Evolutionary conservation across 2,797 vertebrate species (phyloP), one percentile per base, ranked within the genome.

Genomic region (Neostethus bicornis): DNA sequence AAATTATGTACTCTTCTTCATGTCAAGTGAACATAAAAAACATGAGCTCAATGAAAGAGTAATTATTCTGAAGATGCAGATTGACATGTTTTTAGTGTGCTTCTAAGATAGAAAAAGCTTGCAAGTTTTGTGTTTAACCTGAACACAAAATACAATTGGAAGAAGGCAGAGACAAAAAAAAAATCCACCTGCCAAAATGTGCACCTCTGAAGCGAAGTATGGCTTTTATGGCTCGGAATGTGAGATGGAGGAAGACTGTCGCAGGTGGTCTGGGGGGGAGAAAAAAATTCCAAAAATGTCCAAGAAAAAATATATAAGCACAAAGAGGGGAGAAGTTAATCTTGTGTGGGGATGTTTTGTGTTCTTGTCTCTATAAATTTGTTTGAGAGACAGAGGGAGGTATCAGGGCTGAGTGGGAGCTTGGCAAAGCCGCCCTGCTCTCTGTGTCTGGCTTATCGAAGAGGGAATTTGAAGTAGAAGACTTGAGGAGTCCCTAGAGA

Each of bases 391-490:
- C 38, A 43, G 32, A 64, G 56, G 64, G 34, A 69, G 61, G 61
- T 51, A 66, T 62, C 61, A 44, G 38, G 51, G 66, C 42, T 63
- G 75, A 83, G 65, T 68, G 58, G 75, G 80, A 83, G 80, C 75
- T 81, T 81, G 89, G 88, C 89, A 88, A 87, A 68, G 66, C 69
- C 75, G 79, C 66, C 44, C 67, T 75, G 67, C 87, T 90, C 90
- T 93, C 81, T 81, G 74, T 78, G 71, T 80, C 75, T 84, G 79
- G 86, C 94, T 95, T 95, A 95, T 96, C 94, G 75, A 91, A 90
- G 92, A 88, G 92, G 94, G 95, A 94, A 96, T 95, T 96, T 93
- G 90, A 93, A 94, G 93, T 91, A 85, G 83, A 84, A 90, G 91
- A 91, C 91, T 94, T 92, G 92, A 90, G 91, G 93, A 93, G 85